A percentile compares a stretch with the other conserved stretches of the same genome.
Conservation (phyloP, 2,113 vertebrate species). For the Dicrurus megarhynchus region DNA sequence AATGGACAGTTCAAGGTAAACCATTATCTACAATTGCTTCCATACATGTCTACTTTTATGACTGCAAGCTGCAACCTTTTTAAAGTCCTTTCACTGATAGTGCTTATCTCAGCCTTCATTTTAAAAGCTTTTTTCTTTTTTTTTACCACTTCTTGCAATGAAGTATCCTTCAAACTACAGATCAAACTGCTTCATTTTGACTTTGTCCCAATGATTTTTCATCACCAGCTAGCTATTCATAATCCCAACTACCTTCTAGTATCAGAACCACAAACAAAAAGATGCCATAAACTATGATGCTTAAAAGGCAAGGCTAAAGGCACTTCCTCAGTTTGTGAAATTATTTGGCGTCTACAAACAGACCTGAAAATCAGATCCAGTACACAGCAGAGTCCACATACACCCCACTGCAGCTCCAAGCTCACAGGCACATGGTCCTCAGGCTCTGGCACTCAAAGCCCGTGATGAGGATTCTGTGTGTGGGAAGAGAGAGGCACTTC, state of each 20-base stretch:
- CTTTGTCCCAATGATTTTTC: neutral
- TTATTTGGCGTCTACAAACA: neutral
- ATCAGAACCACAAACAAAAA: neutral
- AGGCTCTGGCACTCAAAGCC: neutral
- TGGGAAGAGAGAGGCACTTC: neutral
- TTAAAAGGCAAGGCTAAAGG: neutral
- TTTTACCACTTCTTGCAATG: neutral
- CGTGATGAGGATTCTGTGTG: fast-evolving
- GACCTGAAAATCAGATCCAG: neutral
- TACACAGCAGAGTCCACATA: fast-evolving
- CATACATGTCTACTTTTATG: neutral
- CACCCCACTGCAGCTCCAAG: neutral
- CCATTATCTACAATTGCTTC: neutral
- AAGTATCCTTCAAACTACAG: neutral
- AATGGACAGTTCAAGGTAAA: conserved; percentile 31
- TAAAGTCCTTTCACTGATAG: conserved; percentile 13
- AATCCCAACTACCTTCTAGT: neutral
- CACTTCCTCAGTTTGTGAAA: neutral
- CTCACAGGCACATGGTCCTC: neutral
- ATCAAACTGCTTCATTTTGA: neutral
- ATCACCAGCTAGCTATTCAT: neutral
- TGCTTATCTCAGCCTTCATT: conserved; percentile 22
- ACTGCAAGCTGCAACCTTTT: neutral
- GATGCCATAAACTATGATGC: neutral
- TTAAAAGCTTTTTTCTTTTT: neutral